Conservation (phyloP, 2,888 invertebrate genomes). For the Sesia apiformis region DNA sequence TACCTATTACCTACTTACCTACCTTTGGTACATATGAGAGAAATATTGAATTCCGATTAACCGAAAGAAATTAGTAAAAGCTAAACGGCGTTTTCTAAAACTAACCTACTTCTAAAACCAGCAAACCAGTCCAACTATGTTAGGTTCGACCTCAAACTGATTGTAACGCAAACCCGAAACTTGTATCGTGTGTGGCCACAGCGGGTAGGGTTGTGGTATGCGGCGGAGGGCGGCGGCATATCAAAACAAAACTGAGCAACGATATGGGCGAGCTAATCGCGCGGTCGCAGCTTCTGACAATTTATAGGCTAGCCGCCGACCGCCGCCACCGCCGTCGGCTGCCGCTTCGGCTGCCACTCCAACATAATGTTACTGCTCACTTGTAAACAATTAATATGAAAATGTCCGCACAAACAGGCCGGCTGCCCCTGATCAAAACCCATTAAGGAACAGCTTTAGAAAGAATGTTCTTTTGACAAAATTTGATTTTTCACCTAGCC, state of each 20-base stretch:
- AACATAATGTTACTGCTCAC: too few relatives aligned
- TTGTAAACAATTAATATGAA: too few relatives aligned
- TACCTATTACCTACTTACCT: too few relatives aligned
- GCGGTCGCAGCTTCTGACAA: conserved; percentile 31
- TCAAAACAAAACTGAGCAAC: conserved; percentile 41
- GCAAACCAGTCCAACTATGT: conserved; percentile 15
- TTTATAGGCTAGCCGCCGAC: conserved; percentile 48
- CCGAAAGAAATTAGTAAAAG: too few relatives aligned
- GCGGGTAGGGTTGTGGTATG: conserved; percentile 9
- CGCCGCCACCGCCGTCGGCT: conserved; percentile 9
- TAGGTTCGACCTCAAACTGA: conserved; percentile 37
- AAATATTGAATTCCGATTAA: too few relatives aligned
- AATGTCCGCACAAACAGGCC: too few relatives aligned
- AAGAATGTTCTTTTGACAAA: too few relatives aligned
- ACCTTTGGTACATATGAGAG: too few relatives aligned
- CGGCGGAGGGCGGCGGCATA: conserved; percentile 19
- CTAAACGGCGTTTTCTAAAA: too few relatives aligned
- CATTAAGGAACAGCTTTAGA: too few relatives aligned
- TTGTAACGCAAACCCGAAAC: conserved; percentile 31
- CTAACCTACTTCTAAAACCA: conserved; percentile 3
- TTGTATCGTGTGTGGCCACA: conserved; percentile 36
- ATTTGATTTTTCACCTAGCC: too few relatives aligned
- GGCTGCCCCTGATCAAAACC: too few relatives aligned
- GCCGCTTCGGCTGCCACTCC: not conserved
- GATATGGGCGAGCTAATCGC: conserved; percentile 44